These are phyloP conservation scores for Monomorium pharaonis DNA, from an alignment of 1,140 invertebrate species.

Conservation along the genomic window DNA sequence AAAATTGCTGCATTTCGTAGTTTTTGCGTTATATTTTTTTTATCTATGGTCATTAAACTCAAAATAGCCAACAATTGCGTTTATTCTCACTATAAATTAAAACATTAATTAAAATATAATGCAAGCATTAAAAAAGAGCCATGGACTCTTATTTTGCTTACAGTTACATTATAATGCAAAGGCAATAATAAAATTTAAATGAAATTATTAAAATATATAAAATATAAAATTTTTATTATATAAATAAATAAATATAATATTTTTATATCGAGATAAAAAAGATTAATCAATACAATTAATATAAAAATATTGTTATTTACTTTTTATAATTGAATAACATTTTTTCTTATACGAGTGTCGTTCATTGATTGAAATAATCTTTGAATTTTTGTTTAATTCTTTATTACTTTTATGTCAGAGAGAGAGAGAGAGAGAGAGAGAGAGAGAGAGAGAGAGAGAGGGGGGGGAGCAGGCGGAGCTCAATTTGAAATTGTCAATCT, in stretches of 20 bases:
- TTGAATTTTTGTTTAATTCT: not conserved
- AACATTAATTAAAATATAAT: not conserved
- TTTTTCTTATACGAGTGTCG: not conserved
- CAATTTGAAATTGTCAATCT: slow-evolving; percentile 27
- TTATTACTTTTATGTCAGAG: not conserved
- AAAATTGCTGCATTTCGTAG: slow-evolving; percentile 33
- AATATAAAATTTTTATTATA: too few relatives aligned
- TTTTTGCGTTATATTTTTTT: not conserved
- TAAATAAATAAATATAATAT: too few relatives aligned
- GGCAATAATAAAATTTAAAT: not conserved
- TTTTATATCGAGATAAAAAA: too few relatives aligned
- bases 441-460: not conserved
- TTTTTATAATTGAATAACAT: not conserved
- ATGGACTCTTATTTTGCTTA: not conserved
- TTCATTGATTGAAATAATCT: not conserved
- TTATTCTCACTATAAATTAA: not conserved
- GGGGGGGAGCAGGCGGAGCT: not conserved
- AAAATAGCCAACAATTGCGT: not conserved
- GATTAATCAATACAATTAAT: too few relatives aligned
- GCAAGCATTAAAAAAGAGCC: not conserved
- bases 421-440: not conserved
- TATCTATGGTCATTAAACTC: slow-evolving; percentile 4
- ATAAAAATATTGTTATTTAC: not conserved
- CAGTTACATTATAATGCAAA: not conserved
- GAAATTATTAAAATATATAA: too few relatives aligned